phyloP scores from a whole-genome alignment of 2,888 invertebrate species.

The Cyrtodaria siliqua region DNA sequence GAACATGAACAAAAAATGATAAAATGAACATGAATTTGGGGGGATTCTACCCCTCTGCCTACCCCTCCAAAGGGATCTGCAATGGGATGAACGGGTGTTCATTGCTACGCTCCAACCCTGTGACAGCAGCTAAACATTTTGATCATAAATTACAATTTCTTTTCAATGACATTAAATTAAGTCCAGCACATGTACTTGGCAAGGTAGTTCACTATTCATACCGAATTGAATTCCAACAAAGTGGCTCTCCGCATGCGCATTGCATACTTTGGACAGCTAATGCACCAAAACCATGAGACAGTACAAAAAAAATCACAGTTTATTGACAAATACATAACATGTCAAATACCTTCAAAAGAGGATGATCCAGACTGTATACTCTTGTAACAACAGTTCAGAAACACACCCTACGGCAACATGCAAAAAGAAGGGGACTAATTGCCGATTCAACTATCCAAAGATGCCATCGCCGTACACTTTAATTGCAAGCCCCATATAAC shows the following conservation, averaged over 20 bases:
- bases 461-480: too few species aligned
- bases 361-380: conserved; percentile 13
- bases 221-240: conserved; percentile 56
- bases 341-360: conserved; percentile 20
- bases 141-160: conserved; percentile 39
- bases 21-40: too few species aligned
- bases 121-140: conserved; percentile 67
- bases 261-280: conserved; percentile 40
- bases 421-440: too few species aligned
- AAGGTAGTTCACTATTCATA: conserved; percentile 39
- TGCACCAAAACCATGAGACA: conserved; percentile 18
- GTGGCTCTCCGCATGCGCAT: conserved; percentile 60
- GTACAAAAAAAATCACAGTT: conserved; percentile 12
- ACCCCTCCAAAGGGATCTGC: conserved; percentile 39
- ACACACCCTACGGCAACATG: too few species aligned
- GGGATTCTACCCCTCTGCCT: too few species aligned
- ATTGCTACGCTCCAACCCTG: conserved; percentile 67
- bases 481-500: too few species aligned
- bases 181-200: conserved; percentile 33
- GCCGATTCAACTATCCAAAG: too few species aligned
- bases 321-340: conserved; percentile 34
- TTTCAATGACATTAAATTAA: conserved; percentile 50
- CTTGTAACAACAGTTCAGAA: conserved; percentile 52
- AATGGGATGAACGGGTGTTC: conserved; percentile 59
- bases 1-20: too few species aligned